Percentiles rank a stretch among this genome's conserved stretches.
Evolutionary conservation across 2,113 vertebrate genomes (phyloP).

Genomic region (Hydrolagus affinis): DNA sequence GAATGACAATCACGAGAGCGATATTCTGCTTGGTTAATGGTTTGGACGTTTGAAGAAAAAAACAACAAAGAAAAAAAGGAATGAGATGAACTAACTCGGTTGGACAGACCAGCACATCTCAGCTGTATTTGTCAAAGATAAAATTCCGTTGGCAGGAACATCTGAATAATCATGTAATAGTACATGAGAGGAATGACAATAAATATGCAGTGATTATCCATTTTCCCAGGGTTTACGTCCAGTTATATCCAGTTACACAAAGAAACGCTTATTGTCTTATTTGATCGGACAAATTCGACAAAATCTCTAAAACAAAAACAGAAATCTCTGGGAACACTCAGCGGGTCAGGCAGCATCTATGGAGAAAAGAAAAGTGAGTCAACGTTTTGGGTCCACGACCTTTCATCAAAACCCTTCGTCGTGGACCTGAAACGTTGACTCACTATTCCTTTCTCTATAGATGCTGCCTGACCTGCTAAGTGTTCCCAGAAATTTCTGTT

Average conservation of each 20-base stretch:
- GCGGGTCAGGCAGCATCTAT: too few relatives aligned
- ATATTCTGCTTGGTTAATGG: background rate
- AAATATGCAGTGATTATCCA: background rate
- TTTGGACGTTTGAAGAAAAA: background rate
- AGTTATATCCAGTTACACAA: background rate
- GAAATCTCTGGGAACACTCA: too few relatives aligned
- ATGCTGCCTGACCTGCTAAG: too few relatives aligned
- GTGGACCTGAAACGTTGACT: too few relatives aligned
- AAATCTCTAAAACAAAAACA: too few relatives aligned
- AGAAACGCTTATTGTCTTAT: background rate
- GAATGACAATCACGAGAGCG: slow-evolving; percentile 13
- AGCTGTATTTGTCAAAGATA: slow-evolving; percentile 3
- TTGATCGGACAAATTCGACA: background rate
- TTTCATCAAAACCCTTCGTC: too few relatives aligned
- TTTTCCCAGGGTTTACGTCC: background rate
- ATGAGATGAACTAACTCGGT: slow-evolving; percentile 15
- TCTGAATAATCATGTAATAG: background rate
- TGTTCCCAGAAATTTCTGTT: too few relatives aligned
- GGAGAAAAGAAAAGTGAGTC: too few relatives aligned
- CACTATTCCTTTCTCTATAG: too few relatives aligned
- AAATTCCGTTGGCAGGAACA: background rate
- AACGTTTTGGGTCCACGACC: too few relatives aligned
- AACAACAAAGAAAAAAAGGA: background rate
- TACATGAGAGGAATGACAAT: background rate
- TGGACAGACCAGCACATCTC: slow-evolving; percentile 5